phyloP scores from a whole-genome alignment of 2,113 vertebrate species.

The Acrocephalus arundinaceus region DNA sequence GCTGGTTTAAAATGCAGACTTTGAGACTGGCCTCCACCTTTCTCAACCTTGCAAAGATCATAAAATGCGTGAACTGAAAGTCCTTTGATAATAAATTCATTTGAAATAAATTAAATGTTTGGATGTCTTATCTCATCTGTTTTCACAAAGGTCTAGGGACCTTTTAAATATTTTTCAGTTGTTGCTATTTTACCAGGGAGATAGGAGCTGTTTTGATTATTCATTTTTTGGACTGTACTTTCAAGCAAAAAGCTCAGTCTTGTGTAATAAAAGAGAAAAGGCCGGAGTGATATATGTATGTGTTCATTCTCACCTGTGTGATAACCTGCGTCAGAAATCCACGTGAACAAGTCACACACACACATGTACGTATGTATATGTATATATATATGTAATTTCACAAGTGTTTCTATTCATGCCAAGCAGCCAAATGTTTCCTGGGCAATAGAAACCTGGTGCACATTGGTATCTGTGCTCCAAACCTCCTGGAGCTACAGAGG shows the following conservation, averaged over 20 bases:
- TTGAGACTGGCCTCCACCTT: not conserved
- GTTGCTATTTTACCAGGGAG: not conserved
- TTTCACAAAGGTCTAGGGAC: not conserved
- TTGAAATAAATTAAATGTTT: not conserved
- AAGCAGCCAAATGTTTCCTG: not conserved
- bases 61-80: not conserved
- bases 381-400: not conserved
- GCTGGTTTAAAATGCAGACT: not conserved
- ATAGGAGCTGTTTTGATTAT: not conserved
- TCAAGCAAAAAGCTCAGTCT: not conserved
- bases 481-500: not conserved
- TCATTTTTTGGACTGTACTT: not conserved
- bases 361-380: rapidly evolving
- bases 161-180: not conserved
- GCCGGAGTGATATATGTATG: not conserved
- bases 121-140: not conserved
- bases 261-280: not conserved
- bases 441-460: not conserved
- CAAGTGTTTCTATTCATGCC: not conserved
- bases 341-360: not conserved
- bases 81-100: not conserved
- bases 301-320: not conserved
- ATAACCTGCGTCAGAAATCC: not conserved
- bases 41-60: not conserved
- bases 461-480: not conserved